Base-by-base conservation (phyloP, 2,113 vertebrate genomes). In the Saguinus midas region DNA sequence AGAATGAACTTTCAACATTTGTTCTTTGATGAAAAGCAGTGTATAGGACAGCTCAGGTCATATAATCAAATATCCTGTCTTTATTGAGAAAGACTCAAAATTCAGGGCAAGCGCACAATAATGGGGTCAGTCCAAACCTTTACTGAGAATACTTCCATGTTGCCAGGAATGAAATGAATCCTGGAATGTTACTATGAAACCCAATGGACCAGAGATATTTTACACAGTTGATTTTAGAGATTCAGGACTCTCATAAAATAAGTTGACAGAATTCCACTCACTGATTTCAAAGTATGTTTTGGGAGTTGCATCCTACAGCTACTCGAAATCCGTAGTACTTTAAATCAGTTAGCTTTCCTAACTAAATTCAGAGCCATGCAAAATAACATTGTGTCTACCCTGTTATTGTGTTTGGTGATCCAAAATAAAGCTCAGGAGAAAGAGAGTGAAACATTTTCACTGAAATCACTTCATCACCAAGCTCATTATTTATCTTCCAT, bases 151-250 rank as follows among this genome's bases (percentile, higher is more conserved):
- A 9, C 20, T 45, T 85, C 58, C 20, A 79, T 43, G 68, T 92
- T 40, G 45, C 86, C 37, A 96, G 81, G 68, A 93, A 66, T 68
- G 43, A 96, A 97, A 95, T 85, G 70, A 98, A 90, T 40, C 94
- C 93, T 58, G 5, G 10, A 91, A 87, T 8, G 7, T 95, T 78
- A 91, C 50, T 14, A 43, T 40, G 72, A 96, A 97, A 43, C 27
- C 50, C 81, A 96, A 32, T 13, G 48, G 52, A 91, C 73, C 81
- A 97, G 27, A 96, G 57, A 97, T 84, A 76, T 91, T 94, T 97
- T 79, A 90, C 50, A 72, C 55, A 4, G 3, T 91, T 95, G 85
- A 96, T 96, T 95, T 97, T 82, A 97, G 91, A 93, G 87, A 83
- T 87, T 5, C 68, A 76, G 21, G 5, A 73, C 52, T 82, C 87